phyloP scores from a whole-genome alignment of 2,888 invertebrate genomes.

The Eupithecia subumbrata region DNA sequence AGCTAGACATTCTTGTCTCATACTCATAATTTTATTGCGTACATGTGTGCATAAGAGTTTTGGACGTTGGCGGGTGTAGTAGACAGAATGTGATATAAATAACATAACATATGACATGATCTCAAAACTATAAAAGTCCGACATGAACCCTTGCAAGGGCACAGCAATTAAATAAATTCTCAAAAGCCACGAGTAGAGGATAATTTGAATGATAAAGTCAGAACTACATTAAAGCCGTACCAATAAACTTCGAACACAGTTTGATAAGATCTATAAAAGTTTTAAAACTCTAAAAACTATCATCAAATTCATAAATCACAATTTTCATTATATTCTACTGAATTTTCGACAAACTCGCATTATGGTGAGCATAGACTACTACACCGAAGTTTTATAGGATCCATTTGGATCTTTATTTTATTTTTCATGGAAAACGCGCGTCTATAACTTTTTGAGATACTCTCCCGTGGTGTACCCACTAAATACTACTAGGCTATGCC shows the following conservation, averaged over 20 bases:
- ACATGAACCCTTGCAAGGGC: no score
- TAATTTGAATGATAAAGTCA: neutral
- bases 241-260: neutral
- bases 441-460: neutral
- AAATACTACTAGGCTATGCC: no score
- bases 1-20: no score
- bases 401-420: neutral
- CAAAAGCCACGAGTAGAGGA: no score
- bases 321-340: slow-evolving; percentile 24
- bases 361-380: neutral
- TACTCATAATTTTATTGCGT: no score
- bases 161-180: no score
- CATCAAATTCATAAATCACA: neutral
- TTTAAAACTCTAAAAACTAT: slow-evolving; percentile 4
- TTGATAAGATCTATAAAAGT: neutral
- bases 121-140: no score
- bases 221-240: neutral
- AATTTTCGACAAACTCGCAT: neutral
- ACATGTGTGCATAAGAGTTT: no score
- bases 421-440: neutral
- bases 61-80: no score
- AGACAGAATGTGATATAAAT: no score
- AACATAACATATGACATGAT: no score
- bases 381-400: neutral
- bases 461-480: no score